Evolutionary conservation across 1,140 invertebrate species (phyloP).

Genomic region (Megalopta genalis): DNA sequence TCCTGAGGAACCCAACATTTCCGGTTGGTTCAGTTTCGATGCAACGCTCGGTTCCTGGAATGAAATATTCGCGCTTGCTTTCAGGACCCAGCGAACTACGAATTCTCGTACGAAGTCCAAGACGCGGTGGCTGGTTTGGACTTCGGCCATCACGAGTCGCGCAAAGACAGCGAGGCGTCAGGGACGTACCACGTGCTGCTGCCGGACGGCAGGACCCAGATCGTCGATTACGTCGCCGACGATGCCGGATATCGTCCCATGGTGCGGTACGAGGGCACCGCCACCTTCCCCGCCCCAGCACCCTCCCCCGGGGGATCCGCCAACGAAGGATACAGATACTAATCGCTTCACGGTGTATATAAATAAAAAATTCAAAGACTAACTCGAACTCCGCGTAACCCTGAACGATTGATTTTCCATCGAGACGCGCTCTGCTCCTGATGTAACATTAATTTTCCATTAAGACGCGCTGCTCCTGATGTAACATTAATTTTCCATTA

Average conservation of each 20-base stretch:
- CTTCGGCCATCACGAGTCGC: constrained; percentile 84
- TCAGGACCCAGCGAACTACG: constrained; percentile 84
- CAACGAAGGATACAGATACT: constrained; percentile 82
- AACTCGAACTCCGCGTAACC: not conserved
- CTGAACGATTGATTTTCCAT: too few relatives aligned
- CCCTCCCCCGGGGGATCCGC: constrained; percentile 62
- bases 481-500: too few relatives aligned
- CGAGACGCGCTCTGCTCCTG: too few relatives aligned
- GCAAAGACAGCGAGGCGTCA: constrained; percentile 82
- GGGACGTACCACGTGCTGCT: constrained; percentile 85
- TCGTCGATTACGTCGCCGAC: constrained; percentile 85
- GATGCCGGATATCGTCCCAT: constrained; percentile 84
- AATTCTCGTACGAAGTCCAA: constrained; percentile 85
- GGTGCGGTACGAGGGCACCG: constrained; percentile 85
- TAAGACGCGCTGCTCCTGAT: too few relatives aligned
- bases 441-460: too few relatives aligned
- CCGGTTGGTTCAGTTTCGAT: too few relatives aligned
- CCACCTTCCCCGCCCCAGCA: constrained; percentile 72
- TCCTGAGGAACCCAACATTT: too few relatives aligned
- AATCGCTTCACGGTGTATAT: constrained; percentile 36
- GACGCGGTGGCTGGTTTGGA: constrained; percentile 81
- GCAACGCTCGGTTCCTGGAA: too few relatives aligned
- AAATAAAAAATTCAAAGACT: not conserved
- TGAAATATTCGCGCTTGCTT: not conserved
- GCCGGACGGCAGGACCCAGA: constrained; percentile 84